Conservation (phyloP, 2,113 vertebrate genomes). For the Microtus richardsoni region DNA sequence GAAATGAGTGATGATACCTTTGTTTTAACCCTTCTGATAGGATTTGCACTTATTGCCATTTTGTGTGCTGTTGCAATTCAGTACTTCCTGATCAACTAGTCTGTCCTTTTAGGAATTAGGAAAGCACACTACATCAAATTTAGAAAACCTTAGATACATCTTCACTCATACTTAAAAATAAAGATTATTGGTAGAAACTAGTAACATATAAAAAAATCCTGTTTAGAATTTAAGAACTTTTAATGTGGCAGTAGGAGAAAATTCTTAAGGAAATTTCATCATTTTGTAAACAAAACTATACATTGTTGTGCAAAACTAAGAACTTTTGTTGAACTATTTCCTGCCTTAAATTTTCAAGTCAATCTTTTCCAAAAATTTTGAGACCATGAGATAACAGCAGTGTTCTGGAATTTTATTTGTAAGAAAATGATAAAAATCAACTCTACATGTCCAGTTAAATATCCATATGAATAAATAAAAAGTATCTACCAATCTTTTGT, state of each 20-base stretch:
- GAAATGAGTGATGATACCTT: constrained; percentile 85
- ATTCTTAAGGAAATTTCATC: constrained; percentile 59
- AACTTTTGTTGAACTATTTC: background rate
- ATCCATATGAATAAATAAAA: background rate
- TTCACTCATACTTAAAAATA: constrained; percentile 78
- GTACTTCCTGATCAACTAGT: constrained; percentile 89
- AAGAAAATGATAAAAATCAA: constrained; percentile 1
- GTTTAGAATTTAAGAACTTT: constrained; percentile 66
- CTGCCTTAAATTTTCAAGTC: constrained; percentile 58
- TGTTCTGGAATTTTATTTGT: constrained; percentile 66
- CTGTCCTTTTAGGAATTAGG: constrained; percentile 69
- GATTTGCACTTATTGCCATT: constrained; percentile 86
- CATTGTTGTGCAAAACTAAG: constrained; percentile 11
- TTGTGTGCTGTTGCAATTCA: constrained; percentile 89
- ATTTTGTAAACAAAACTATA: constrained; percentile 66
- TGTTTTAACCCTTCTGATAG: constrained; percentile 83
- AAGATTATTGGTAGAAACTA: constrained; percentile 75
- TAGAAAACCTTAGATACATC: constrained; percentile 73
- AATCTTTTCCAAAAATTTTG: constrained; percentile 72
- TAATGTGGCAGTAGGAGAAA: background rate
- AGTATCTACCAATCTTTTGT: constrained; percentile 26
- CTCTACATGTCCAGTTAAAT: background rate
- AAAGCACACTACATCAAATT: constrained; percentile 69
- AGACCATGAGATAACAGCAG: constrained; percentile 60
- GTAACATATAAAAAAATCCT: constrained; percentile 48